Evolutionary conservation across 2,797 vertebrate species (phyloP).

Genomic region (Gymnopithys bicolor): DNA sequence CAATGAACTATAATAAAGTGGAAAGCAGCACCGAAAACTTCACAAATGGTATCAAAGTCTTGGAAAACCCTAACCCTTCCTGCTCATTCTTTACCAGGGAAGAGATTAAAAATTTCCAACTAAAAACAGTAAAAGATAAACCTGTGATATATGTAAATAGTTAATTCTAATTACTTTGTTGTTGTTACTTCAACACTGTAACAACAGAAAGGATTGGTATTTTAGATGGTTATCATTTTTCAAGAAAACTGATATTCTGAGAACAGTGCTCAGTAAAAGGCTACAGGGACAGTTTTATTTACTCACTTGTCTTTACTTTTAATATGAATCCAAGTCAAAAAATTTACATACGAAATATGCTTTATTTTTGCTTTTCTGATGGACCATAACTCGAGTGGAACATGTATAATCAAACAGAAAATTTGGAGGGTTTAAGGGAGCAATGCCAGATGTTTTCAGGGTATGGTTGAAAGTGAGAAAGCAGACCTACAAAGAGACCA

Average conservation of each 20-base stretch:
- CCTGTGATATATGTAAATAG: not conserved
- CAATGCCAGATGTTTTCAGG: not conserved
- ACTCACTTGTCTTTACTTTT: slow-evolving; percentile 44
- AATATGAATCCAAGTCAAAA: slow-evolving; percentile 42
- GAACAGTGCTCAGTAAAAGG: not conserved
- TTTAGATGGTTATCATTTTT: not conserved
- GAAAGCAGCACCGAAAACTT: not conserved
- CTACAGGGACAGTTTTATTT: not conserved
- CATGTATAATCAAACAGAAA: not conserved
- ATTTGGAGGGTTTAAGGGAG: slow-evolving; percentile 6
- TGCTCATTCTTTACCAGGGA: not conserved
- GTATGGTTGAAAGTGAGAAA: not conserved
- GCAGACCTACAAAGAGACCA: not conserved
- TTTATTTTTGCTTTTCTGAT: slow-evolving; percentile 2
- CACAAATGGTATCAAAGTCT: not conserved
- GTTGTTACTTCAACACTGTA: not conserved
- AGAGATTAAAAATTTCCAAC: slow-evolving; percentile 54
- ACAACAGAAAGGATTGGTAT: not conserved
- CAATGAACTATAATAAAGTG: not conserved
- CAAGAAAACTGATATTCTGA: not conserved
- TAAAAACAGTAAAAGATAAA: slow-evolving; percentile 51
- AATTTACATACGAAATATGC: not conserved
- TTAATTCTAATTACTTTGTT: not conserved
- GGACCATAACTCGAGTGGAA: not conserved
- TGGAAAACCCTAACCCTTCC: not conserved